Evolutionary conservation across 2,888 invertebrate species (phyloP), one percentile per base, ranked within the genome.

Genomic region (Cheilosia grossa): DNA sequence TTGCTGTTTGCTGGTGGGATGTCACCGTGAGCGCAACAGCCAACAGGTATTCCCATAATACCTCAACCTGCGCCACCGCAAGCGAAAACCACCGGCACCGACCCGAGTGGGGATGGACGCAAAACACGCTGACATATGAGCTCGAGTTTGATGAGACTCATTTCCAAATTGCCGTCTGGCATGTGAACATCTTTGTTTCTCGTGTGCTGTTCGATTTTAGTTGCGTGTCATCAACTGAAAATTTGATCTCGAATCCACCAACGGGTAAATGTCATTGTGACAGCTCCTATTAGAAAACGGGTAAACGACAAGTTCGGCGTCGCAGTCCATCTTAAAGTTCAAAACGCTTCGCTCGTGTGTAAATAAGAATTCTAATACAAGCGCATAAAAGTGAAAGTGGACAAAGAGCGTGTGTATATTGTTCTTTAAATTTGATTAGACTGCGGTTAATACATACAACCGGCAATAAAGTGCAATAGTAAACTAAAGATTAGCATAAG

Each of bases 31-130:
- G 15, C 56, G 15, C 63, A 69, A 69, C 82, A 83, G 82, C 73
- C 67, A 69, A 69, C 82, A 83, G 82, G 79, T 83, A 82, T 74
- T 73, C 73, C 44, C 63, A 79, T 82, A 73, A 79, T 73, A 69
- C 67, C 37, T 44, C 47, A 79, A 66, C 21, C 56, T 69, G 37
- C 44, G 51, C 56, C 17, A 47, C 72, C 67, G 24, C 69, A 79
- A 42, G 72, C 56, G 33, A 73, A 79, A 79, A 79, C 73, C 56
- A 27, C 70, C 30, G 56, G 40, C 54, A 63, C 54, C 42, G 24
- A 66, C 42, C 13, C 49, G 33, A 61, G 42, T 64, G 66, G 61
- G 49, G 40, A 72, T 73, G 67, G 74, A 58, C 53, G 51, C 51
- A 63, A 69, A 72, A 33, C 40, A 59, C 58, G 58, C 66, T 59